phyloP scores from a whole-genome alignment of 2,888 invertebrate genomes.

The Shargacucullia verbasci region DNA sequence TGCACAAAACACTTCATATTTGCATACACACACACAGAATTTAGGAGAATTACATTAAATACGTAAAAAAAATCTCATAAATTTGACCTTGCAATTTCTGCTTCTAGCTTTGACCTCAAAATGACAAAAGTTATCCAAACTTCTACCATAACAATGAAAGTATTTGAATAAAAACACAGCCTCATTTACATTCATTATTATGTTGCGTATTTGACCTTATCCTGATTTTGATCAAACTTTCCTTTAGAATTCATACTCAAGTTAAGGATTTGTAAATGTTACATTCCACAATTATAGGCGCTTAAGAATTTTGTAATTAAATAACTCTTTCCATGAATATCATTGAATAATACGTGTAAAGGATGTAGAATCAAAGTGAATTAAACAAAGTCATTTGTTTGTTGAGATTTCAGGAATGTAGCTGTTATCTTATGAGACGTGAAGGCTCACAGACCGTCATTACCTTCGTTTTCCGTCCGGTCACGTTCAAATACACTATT shows the following conservation, averaged over 20 bases:
- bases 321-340: no score
- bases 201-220: slow-evolving; percentile 16
- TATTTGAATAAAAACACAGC: slow-evolving; percentile 5
- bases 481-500: no score
- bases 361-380: no score
- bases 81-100: not conserved
- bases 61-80: not conserved
- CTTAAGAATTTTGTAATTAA: not conserved
- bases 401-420: no score
- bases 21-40: not conserved
- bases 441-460: no score
- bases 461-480: no score
- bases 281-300: slow-evolving; percentile 3
- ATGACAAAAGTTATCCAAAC: not conserved
- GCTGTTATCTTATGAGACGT: no score
- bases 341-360: no score
- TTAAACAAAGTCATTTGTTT: no score
- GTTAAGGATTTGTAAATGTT: slow-evolving; percentile 7
- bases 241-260: slow-evolving; percentile 5
- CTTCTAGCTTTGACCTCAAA: slow-evolving; percentile 6
- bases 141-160: not conserved
- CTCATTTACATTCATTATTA: slow-evolving; percentile 13
- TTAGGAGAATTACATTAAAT: slow-evolving; percentile 1
- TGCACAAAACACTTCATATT: slow-evolving; percentile 1
- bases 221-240: slow-evolving; percentile 26